These are phyloP conservation scores for Laticauda colubrina DNA, from an alignment of 2,113 vertebrate genomes.

Conservation along the genomic window DNA sequence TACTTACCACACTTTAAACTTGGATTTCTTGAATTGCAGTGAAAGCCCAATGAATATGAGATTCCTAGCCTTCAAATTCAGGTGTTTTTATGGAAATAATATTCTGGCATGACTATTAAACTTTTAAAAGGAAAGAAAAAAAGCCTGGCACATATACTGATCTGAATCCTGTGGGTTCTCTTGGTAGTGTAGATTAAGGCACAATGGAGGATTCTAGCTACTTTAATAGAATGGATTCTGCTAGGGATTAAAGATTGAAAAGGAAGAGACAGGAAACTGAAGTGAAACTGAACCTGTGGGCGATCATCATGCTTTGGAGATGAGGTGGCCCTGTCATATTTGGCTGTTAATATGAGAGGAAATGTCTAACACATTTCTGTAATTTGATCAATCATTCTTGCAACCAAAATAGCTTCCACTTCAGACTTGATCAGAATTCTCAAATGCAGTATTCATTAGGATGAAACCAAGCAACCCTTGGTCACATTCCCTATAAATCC, in stretches of 20 bases:
- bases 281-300: background rate
- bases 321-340: background rate
- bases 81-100: background rate
- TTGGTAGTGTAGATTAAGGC: background rate
- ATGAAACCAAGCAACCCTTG: background rate
- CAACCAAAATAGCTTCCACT: background rate
- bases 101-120: background rate
- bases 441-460: background rate
- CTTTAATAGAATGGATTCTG: background rate
- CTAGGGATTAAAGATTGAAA: background rate
- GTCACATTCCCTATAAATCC: background rate
- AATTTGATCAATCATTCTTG: background rate
- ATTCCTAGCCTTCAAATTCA: background rate
- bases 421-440: background rate
- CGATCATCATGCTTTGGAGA: background rate
- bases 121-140: background rate
- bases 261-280: background rate
- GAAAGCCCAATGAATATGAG: background rate
- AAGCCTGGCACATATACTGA: background rate
- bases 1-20: background rate
- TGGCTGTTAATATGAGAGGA: background rate
- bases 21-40: background rate
- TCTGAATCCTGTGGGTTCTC: background rate
- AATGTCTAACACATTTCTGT: background rate
- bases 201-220: background rate